A percentile compares a stretch with the other conserved stretches of the same genome.
Evolutionary conservation across 2,797 vertebrate species (phyloP).

Genomic region (Betta splendens): DNA sequence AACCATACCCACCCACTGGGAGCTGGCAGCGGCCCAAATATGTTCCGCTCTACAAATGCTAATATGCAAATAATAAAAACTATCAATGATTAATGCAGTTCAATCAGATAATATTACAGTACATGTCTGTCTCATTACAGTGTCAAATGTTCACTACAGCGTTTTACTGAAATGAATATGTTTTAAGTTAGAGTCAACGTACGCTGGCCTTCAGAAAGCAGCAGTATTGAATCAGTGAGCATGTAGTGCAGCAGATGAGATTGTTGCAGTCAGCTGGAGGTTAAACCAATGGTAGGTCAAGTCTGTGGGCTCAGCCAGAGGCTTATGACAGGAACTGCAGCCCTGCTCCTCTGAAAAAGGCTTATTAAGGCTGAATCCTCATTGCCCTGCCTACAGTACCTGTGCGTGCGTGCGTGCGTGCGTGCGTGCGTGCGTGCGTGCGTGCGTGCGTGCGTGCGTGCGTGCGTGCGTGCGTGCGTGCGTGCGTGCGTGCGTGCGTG

Average conservation of each 20-base stretch:
- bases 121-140: not conserved
- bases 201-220: not conserved
- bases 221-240: constrained; percentile 5
- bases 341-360: constrained; percentile 38
- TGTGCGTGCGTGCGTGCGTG: constrained; percentile 16
- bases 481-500: not conserved
- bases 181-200: not conserved
- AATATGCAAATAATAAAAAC: not conserved
- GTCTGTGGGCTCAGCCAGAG: constrained; percentile 34
- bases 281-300: constrained; percentile 42
- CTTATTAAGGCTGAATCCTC: constrained; percentile 35
- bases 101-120: not conserved
- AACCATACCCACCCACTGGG: constrained; percentile 42
- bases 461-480: constrained; percentile 3
- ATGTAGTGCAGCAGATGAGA: constrained; percentile 11
- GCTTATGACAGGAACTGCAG: constrained; percentile 33
- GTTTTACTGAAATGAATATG: not conserved
- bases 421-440: too few relatives aligned
- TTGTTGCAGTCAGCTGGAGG: constrained; percentile 23
- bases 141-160: not conserved
- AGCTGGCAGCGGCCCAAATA: constrained; percentile 19
- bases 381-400: constrained; percentile 12
- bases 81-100: not conserved
- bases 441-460: constrained; percentile 28
- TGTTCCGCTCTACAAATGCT: not conserved